Evolutionary conservation across 2,113 vertebrate genomes (phyloP).

Genomic region (Sminthopsis crassicaudata): DNA sequence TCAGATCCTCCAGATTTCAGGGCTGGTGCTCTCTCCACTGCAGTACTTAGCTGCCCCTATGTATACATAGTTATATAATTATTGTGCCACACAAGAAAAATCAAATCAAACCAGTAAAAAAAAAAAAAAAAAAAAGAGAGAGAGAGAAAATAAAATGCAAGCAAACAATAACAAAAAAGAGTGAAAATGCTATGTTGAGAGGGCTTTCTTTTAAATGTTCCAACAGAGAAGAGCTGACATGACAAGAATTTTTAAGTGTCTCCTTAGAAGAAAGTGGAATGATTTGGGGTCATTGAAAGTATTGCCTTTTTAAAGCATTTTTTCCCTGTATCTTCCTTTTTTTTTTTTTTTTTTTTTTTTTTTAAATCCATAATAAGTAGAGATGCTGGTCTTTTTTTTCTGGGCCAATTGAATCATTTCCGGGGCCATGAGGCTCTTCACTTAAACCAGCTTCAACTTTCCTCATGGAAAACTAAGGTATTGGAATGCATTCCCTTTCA

Average conservation of each 20-base stretch:
- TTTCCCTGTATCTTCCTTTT: not conserved
- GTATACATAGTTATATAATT: no score
- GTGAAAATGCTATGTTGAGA: no score
- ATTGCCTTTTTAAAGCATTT: not conserved
- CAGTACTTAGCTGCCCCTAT: no score
- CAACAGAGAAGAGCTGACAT: not conserved
- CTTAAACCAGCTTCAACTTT: not conserved
- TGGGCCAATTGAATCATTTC: slow-evolving; percentile 2
- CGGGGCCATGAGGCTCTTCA: not conserved
- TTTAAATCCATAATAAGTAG: not conserved
- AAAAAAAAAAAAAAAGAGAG: no score
- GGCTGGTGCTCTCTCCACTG: no score
- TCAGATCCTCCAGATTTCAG: no score
- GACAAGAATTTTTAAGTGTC: not conserved
- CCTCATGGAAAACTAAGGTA: not conserved
- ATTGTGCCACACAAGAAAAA: no score
- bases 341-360: no score
- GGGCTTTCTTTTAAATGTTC: no score
- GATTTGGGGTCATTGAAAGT: not conserved
- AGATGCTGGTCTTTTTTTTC: not conserved
- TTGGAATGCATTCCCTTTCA: not conserved
- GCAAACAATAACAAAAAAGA: no score
- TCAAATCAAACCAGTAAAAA: no score
- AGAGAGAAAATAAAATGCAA: no score
- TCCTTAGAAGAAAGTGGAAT: not conserved